Evolutionary conservation across 2,797 vertebrate genomes (phyloP).

Genomic region (Onychomys torridus): DNA sequence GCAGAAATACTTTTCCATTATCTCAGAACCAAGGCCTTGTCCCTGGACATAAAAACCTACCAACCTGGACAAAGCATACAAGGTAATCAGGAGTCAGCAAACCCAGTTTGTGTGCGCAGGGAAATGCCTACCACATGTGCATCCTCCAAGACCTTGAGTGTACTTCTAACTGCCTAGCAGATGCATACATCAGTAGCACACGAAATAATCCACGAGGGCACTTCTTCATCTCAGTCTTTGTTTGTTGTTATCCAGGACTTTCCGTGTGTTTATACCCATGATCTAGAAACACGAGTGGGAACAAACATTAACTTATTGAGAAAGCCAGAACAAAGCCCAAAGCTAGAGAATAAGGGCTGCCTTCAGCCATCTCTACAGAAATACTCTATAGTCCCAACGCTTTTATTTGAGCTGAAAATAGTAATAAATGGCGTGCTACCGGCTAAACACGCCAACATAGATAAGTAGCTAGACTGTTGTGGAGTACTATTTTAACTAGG

Average conservation of each 20-base stretch:
- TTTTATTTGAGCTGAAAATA: slow-evolving; percentile 51
- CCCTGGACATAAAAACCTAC: slow-evolving; percentile 40
- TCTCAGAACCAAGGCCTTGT: slow-evolving; percentile 43
- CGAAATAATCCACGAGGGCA: not conserved
- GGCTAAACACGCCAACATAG: slow-evolving; percentile 29
- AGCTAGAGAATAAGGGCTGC: not conserved
- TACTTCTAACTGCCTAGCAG: not conserved
- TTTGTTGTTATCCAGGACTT: not conserved
- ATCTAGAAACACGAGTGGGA: slow-evolving; percentile 37
- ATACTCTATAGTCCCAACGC: not conserved
- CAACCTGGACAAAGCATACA: slow-evolving; percentile 41
- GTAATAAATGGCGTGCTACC: not conserved
- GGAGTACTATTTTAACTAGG: not conserved
- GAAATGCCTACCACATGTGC: not conserved
- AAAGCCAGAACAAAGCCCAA: slow-evolving; percentile 40
- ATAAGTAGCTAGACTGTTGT: not conserved
- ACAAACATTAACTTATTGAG: not conserved
- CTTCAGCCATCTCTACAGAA: not conserved
- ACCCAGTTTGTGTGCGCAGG: not conserved
- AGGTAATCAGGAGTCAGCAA: slow-evolving; percentile 12
- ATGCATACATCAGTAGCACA: not conserved
- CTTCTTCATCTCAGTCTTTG: not conserved
- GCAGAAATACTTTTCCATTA: slow-evolving; percentile 21
- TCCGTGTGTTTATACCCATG: not conserved
- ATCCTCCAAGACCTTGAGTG: slow-evolving; percentile 38